Evolutionary conservation across 2,797 vertebrate species (phyloP), one percentile per base, ranked within the genome.

Genomic region (Moxostoma hubbsi): DNA sequence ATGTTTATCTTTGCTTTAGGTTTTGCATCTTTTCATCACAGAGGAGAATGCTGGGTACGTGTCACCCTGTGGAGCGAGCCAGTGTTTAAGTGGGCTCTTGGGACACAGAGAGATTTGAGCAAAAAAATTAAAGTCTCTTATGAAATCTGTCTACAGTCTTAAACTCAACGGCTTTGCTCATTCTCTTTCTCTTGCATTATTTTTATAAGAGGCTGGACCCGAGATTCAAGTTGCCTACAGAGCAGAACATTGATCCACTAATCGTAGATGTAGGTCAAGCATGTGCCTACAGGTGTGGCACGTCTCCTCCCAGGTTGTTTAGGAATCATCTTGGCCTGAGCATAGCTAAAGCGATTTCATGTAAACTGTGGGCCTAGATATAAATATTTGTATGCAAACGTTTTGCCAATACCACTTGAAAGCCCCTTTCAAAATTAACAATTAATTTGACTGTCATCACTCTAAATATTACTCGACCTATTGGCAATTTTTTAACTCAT

Each of bases 1-100:
- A 73, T 83, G 78, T 88, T 89, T 88, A 84, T 88, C 87, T 87
- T 86, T 85, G 36, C 82, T 87, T 87, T 72, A 85, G 85, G 72
- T 89, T 86, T 85, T 83, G 85, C 89, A 90, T 87, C 85, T 88
- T 87, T 86, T 86, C 87, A 87, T 90, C 87, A 86, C 84, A 51
- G 78, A 83, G 82, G 71, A 86, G 84, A 79, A 87, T 59, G 81
- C 85, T 81, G 83, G 89, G 86, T 87, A 87, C 81, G 82, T 74
- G 83, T 84, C 82, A 86, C 88, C 84, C 82, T 65, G 79, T 84
- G 83, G 80, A 84, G 84, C 85, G 88, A 90, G 90, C 88, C 74
- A 83, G 90, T 62, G 59, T 49, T 71, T 85, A 85, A 90, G 88
- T 83, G 85, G 89, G 85, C 90, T 91, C 91, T 77, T 43, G 86